A percentile compares a stretch with the other conserved stretches of the same genome.
phyloP scores from a whole-genome alignment of 2,888 invertebrate species.

The Mythimna albipuncta region DNA sequence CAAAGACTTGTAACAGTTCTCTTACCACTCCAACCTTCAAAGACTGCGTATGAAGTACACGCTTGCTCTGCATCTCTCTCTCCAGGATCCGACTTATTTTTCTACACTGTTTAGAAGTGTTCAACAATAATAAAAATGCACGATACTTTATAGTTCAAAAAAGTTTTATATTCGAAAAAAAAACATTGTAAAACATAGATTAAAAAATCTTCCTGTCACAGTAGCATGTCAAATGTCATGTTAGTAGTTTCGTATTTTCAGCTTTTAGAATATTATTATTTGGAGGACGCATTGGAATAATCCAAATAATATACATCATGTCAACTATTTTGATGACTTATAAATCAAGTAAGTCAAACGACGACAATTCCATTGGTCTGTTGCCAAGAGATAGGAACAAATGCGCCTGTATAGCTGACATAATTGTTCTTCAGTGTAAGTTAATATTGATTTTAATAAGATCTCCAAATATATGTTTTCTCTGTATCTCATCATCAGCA shows the following conservation, averaged over 20 bases:
- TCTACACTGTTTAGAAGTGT: too few relatives aligned
- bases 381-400: slow-evolving; percentile 64
- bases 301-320: slow-evolving; percentile 5
- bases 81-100: too few relatives aligned
- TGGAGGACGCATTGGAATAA: neutral
- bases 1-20: too few relatives aligned
- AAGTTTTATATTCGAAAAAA: too few relatives aligned
- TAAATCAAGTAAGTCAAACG: neutral
- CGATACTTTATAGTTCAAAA: neutral
- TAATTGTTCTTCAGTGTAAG: slow-evolving; percentile 72
- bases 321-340: neutral
- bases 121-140: too few relatives aligned
- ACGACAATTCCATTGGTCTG: slow-evolving; percentile 43
- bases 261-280: neutral
- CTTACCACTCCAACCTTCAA: too few relatives aligned
- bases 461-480: too few relatives aligned
- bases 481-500: too few relatives aligned
- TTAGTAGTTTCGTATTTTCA: too few relatives aligned
- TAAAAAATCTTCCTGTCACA: neutral
- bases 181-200: too few relatives aligned
- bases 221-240: neutral
- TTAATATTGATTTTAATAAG: neutral
- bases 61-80: too few relatives aligned
- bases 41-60: too few relatives aligned
- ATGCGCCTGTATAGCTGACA: slow-evolving; percentile 68